These are phyloP conservation scores for Malthinus seriepunctatus DNA, from an alignment of 2,888 invertebrate genomes.

Conservation along the genomic window DNA sequence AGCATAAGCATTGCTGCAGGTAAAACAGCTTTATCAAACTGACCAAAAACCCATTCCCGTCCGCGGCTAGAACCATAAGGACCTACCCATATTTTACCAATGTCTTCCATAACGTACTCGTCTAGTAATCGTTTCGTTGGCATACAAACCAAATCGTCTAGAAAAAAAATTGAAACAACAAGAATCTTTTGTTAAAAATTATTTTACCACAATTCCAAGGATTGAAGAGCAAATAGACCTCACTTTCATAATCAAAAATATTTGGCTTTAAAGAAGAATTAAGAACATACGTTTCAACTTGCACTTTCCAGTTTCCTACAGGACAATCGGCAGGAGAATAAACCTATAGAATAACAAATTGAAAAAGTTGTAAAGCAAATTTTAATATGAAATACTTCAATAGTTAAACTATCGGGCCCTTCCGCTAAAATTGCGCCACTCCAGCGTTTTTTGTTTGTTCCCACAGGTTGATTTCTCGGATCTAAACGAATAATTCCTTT, in stretches of 20 bases:
- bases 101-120: conserved; percentile 79
- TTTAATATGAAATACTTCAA: conserved; percentile 47
- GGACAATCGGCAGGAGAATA: conserved; percentile 67
- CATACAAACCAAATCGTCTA: conserved; percentile 79
- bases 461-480: conserved; percentile 32
- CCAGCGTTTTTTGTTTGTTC: conserved; percentile 46
- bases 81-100: conserved; percentile 87
- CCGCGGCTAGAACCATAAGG: conserved; percentile 72
- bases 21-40: conserved; percentile 73
- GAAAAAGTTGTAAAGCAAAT: conserved; percentile 1
- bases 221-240: conserved; percentile 78
- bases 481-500: conserved; percentile 52
- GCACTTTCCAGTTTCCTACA: conserved; percentile 70
- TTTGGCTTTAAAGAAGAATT: conserved; percentile 52
- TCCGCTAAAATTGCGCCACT: conserved; percentile 44
- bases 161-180: conserved; percentile 26
- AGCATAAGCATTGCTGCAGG: conserved; percentile 73
- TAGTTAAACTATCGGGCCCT: conserved; percentile 47
- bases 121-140: conserved; percentile 68
- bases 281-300: conserved; percentile 62
- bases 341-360: conserved; percentile 55
- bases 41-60: conserved; percentile 84
- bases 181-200: not conserved
- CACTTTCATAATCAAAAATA: conserved; percentile 65
- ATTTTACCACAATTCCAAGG: conserved; percentile 78